Evolutionary conservation across 2,797 vertebrate genomes (phyloP), one percentile per base, ranked within the genome.

Genomic region (Tamandua tetradactyla): DNA sequence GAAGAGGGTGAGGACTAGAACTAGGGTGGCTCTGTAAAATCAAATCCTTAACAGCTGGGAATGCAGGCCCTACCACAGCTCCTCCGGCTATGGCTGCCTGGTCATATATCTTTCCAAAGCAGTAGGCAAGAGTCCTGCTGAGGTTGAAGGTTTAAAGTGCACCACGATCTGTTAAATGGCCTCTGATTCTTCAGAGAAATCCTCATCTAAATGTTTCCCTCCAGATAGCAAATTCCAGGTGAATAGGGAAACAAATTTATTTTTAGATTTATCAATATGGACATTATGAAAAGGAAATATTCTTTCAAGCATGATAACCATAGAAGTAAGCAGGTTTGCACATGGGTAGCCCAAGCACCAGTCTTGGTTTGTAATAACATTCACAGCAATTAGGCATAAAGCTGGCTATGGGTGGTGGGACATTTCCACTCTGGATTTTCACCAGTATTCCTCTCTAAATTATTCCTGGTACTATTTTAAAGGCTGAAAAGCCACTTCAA

Each of bases 181-280:
- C 74, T 93, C 52, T 86, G 64, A 76, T 85, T 88, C 27, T 92
- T 74, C 14, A 85, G 15, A 11, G 15, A 85, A 88, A 82, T 47
- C 27, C 7, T 86, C 62, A 89, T 49, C 42, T 76, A 85, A 75
- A 76, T 78, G 7, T 55, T 86, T 90, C 64, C 23, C 61, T 89
- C 47, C 23, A 69, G 35, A 61, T 4, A 47, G 35, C 20, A 80
- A 82, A 69, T 42, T 89, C 22, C 47, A 71, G 71, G 20, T 22
- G 49, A 55, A 87, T 0, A 66, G 27, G 13, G 12, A 82, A 69
- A 35, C 32, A 75, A n/a, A n/a, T n/a, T n/a, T 52, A 52, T 52
- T 17, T 52, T 52, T 52, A 52, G 49, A 52, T 52, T 1, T 52
- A 52, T 52, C 49, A 52, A 52, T 15, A 52, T 13, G 10, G 23